Percentiles rank a stretch among this genome's conserved stretches.
phyloP scores from a whole-genome alignment of 2,113 vertebrate species.

The Dipodomys spectabilis region DNA sequence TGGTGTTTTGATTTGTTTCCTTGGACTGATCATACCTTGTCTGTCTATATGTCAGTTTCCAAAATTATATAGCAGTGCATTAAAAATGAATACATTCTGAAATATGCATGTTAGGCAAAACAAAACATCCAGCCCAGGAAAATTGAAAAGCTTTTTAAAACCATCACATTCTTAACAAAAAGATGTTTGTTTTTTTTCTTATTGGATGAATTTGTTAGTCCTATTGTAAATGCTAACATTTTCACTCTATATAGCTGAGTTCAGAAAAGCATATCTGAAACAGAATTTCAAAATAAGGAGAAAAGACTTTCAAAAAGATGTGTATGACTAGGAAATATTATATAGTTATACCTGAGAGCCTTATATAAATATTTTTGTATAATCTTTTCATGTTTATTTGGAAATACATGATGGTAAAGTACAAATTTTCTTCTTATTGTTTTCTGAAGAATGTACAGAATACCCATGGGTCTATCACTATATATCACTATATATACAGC shows the following conservation, averaged over 20 bases:
- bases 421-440: not conserved
- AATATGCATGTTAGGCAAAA: conserved; percentile 41
- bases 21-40: not conserved
- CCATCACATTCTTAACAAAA: conserved; percentile 22
- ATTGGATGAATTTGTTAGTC: conserved; percentile 16
- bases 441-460: not conserved
- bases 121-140: not conserved
- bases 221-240: not conserved
- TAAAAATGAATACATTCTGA: conserved; percentile 10
- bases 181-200: conserved; percentile 29
- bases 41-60: not conserved
- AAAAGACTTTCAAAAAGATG: not conserved
- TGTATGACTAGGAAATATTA: not conserved
- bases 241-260: not conserved
- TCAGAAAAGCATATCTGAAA: conserved; percentile 22
- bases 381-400: conserved; percentile 50
- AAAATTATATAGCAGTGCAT: not conserved
- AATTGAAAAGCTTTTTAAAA: not conserved
- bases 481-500: not conserved
- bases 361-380: not conserved
- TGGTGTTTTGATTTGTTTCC: not conserved
- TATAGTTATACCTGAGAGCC: not conserved
- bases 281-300: conserved; percentile 23
- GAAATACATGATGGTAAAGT: conserved; percentile 3
- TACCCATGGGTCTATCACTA: not conserved